A percentile compares a stretch with the other conserved stretches of the same genome.
Evolutionary conservation across 2,113 vertebrate species (phyloP).

Genomic region (Strigops habroptila): DNA sequence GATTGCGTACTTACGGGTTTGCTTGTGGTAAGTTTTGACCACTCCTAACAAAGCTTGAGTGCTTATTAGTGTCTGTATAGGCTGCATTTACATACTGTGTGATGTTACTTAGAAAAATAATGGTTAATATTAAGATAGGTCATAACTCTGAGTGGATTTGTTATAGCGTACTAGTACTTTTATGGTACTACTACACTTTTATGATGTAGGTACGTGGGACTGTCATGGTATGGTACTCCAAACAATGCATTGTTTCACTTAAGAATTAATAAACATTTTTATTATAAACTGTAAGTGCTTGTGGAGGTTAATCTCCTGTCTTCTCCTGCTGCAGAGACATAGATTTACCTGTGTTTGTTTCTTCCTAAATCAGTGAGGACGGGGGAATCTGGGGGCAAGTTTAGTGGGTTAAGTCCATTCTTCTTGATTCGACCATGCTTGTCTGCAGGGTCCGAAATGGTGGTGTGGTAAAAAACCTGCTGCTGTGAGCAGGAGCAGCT

Average conservation of each 20-base stretch:
- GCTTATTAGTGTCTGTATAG: neutral
- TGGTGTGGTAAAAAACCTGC: neutral
- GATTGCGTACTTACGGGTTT: slow-evolving; percentile 84
- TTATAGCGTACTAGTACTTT: neutral
- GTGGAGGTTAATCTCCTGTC: neutral
- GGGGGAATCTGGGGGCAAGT: neutral
- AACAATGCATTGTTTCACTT: neutral
- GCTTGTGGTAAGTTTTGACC: slow-evolving; percentile 77
- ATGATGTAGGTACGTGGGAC: neutral
- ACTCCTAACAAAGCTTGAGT: neutral
- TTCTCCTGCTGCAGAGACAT: neutral
- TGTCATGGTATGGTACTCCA: neutral
- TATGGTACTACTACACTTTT: neutral
- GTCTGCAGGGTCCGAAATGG: neutral
- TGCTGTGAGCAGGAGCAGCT: neutral
- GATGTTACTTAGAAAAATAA: neutral
- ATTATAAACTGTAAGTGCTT: neutral
- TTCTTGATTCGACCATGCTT: neutral
- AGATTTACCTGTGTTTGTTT: neutral
- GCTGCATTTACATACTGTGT: neutral
- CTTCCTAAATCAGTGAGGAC: neutral
- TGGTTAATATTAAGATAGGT: neutral
- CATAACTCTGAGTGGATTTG: neutral
- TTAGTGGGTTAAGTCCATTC: neutral
- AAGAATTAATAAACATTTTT: neutral